Evolutionary conservation across 2,113 vertebrate genomes (phyloP), one percentile per base, ranked within the genome.

Genomic region (Oostethus manadensis): DNA sequence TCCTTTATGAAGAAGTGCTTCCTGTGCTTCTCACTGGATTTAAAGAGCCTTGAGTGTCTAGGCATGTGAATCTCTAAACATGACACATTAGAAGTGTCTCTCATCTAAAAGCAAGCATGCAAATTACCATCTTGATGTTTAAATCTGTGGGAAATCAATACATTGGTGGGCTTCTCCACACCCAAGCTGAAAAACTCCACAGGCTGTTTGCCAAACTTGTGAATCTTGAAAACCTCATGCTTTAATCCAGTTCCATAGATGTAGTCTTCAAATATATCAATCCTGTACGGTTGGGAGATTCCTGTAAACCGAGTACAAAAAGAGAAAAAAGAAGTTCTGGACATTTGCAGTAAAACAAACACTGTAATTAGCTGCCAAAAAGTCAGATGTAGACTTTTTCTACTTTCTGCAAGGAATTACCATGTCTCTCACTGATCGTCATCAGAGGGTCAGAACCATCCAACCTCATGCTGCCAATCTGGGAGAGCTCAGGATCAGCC

Each of bases 251-350:
- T 95, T 84, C 97, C 97, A 75, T 97, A 99, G 66, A 99, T 93
- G 66, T 93, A 94, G 87, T 98, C 94, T 81, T 98, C 94, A 90
- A 98, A 99, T 84, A 98, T 54, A 72, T 98, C 93, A 73, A 98
- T 97, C 77, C 93, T 93, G 56, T 98, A 95, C 29, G 97, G 97
- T 74, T 97, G 94, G 16, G 93, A 85, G 62, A 98, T 91, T 56
- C 97, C 96, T 98, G 78, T 60, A 77, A 43, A 67, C 23, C 8
- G 46, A 71, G 26, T 26, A 69, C 17, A 62, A 8, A 66, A 63
- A 4, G 22, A 62, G 8, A 66, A 65, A 4, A 18, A 46, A 53
- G 20, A 11, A 44, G 40, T 44, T 51, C 6, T 46, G 48, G 49
- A 51, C 5, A 60, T 29, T 55, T 58, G 22, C 23, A 71, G 71